Evolutionary conservation across 2,888 invertebrate genomes (phyloP).

Genomic region (Ischnus inquisitorius): DNA sequence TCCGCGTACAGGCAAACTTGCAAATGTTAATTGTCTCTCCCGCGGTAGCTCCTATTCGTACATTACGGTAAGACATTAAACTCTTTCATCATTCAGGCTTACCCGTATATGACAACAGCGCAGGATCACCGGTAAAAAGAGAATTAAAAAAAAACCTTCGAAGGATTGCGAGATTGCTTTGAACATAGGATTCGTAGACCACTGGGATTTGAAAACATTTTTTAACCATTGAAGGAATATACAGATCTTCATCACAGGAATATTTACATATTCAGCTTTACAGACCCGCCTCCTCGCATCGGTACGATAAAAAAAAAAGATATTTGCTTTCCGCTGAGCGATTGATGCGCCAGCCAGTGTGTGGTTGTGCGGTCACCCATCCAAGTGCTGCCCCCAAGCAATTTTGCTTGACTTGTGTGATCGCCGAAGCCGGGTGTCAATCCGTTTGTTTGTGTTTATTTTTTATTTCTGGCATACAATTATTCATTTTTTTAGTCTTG

Average conservation of each 20-base stretch:
- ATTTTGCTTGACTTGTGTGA: no score
- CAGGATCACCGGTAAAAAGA: background rate
- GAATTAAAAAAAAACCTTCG: background rate
- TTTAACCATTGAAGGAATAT: background rate
- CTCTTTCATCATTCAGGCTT: slow-evolving; percentile 73
- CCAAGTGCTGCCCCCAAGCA: no score
- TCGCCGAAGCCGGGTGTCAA: no score
- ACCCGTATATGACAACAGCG: slow-evolving; percentile 69
- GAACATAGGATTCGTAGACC: background rate
- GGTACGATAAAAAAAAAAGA: no score
- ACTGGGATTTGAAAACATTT: background rate
- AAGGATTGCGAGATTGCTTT: background rate
- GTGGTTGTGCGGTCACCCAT: no score
- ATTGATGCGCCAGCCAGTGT: no score
- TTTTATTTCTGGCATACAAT: no score
- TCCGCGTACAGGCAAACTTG: slow-evolving; percentile 68
- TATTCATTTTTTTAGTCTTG: background rate
- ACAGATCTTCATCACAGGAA: background rate
- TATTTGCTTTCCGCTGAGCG: no score
- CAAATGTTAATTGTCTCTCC: slow-evolving; percentile 73
- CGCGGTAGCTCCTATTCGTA: slow-evolving; percentile 60
- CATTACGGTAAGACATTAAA: slow-evolving; percentile 76
- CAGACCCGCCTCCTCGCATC: no score
- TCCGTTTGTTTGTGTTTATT: no score
- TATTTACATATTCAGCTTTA: no score